Conservation (phyloP, 37 sponge, comb jelly and placozoan species). For the Cliona cf. orientalis region DNA sequence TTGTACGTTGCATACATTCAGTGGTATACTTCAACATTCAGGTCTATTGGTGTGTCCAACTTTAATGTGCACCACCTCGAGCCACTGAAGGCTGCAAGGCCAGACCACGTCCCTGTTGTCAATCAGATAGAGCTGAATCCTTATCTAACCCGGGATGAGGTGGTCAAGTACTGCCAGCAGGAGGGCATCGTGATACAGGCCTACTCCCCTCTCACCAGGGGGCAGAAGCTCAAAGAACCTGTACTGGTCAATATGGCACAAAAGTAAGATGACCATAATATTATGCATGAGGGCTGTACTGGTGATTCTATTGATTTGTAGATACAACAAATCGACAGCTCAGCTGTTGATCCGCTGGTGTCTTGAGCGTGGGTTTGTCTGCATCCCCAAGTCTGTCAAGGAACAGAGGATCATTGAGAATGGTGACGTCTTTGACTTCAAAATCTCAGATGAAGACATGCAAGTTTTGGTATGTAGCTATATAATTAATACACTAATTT, state of each 20-base stretch:
- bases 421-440: slow-evolving; percentile 85
- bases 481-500: too few species aligned
- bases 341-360: slow-evolving; percentile 84
- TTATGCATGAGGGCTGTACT: not conserved
- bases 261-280: slow-evolving; percentile 31
- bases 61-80: slow-evolving; percentile 76
- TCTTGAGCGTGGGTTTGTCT: slow-evolving; percentile 78
- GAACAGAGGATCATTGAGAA: slow-evolving; percentile 80
- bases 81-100: slow-evolving; percentile 57
- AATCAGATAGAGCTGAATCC: slow-evolving; percentile 61
- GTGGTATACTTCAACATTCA: slow-evolving; percentile 2
- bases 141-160: slow-evolving; percentile 54
- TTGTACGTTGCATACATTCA: not conserved
- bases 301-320: not conserved
- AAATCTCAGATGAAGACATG: slow-evolving; percentile 79
- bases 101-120: slow-evolving; percentile 56
- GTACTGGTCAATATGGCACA: slow-evolving; percentile 53
- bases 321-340: slow-evolving; percentile 71
- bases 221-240: slow-evolving; percentile 66
- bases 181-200: slow-evolving; percentile 69
- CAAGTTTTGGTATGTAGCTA: slow-evolving; percentile 51
- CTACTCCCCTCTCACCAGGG: slow-evolving; percentile 79
- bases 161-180: slow-evolving; percentile 60
- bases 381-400: slow-evolving; percentile 75
- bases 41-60: slow-evolving; percentile 83